Evolutionary conservation across 1,140 invertebrate species (phyloP).

Genomic region (Archivesica marissinica): DNA sequence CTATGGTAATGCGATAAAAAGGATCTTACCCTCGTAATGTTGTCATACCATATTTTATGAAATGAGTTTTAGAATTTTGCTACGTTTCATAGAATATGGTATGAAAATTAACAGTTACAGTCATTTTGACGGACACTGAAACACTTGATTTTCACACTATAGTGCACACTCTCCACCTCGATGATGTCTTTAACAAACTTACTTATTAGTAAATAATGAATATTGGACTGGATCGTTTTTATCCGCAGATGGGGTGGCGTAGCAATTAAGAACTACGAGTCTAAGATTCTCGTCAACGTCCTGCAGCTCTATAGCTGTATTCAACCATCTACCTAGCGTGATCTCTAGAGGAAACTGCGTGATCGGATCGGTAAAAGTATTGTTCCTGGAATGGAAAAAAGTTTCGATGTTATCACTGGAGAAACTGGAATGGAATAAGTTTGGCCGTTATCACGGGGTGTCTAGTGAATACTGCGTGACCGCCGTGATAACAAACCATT

Average conservation of each 20-base stretch:
- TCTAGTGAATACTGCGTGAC: too few relatives aligned
- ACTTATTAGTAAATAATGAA: constrained; percentile 57
- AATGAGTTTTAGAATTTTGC: too few relatives aligned
- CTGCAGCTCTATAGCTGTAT: constrained; percentile 3
- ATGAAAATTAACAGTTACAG: not conserved
- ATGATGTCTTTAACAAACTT: too few relatives aligned
- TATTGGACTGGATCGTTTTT: constrained; percentile 23
- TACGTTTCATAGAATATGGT: not conserved
- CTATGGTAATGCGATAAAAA: too few relatives aligned
- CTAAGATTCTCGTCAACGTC: constrained; percentile 37
- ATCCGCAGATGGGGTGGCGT: constrained; percentile 43
- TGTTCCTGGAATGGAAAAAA: constrained; percentile 40
- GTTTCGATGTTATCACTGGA: too few relatives aligned
- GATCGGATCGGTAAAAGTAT: constrained; percentile 5
- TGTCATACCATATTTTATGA: too few relatives aligned
- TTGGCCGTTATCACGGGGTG: too few relatives aligned
- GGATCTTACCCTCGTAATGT: too few relatives aligned
- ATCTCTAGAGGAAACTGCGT: constrained; percentile 38
- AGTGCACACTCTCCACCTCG: too few relatives aligned
- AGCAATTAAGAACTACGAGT: constrained; percentile 49
- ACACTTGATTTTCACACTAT: too few relatives aligned
- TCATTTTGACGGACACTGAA: not conserved
- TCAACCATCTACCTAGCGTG: constrained; percentile 42
- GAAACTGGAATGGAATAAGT: too few relatives aligned
- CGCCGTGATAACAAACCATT: too few relatives aligned